Evolutionary conservation across 2,888 invertebrate species (phyloP).

Genomic region (Drosophila anomalipes): DNA sequence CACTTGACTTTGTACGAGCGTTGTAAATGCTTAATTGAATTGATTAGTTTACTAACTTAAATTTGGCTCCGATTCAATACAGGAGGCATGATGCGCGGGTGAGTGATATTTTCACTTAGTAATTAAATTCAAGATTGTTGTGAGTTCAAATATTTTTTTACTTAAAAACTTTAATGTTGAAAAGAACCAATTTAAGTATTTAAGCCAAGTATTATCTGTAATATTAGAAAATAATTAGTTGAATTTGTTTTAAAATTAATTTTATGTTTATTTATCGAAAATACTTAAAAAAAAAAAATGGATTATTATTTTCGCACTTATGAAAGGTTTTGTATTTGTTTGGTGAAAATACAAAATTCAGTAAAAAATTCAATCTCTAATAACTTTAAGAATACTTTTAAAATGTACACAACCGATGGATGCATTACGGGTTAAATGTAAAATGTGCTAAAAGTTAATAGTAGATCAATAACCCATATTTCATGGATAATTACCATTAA

Average conservation of each 20-base stretch:
- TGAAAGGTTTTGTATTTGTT: background rate
- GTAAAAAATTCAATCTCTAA: background rate
- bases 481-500: background rate
- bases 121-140: background rate
- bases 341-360: background rate
- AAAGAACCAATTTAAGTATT: background rate
- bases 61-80: slow-evolving; percentile 31
- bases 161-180: background rate
- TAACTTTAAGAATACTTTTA: background rate
- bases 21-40: slow-evolving; percentile 62
- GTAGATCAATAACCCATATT: rapidly evolving
- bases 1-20: slow-evolving; percentile 13
- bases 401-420: background rate
- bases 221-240: background rate
- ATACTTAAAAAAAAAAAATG: background rate
- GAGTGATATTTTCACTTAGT: slow-evolving; percentile 15
- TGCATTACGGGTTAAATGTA: background rate
- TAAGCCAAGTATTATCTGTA: background rate
- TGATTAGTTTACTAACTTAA: slow-evolving; percentile 45
- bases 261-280: background rate
- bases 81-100: slow-evolving; percentile 25
- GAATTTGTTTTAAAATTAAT: background rate
- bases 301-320: background rate
- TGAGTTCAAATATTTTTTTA: background rate
- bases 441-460: background rate